Percentiles rank a stretch among this genome's conserved stretches.
These are phyloP conservation scores for Cryptus armator DNA, from an alignment of 2,888 invertebrate species.

Conservation along the genomic window DNA sequence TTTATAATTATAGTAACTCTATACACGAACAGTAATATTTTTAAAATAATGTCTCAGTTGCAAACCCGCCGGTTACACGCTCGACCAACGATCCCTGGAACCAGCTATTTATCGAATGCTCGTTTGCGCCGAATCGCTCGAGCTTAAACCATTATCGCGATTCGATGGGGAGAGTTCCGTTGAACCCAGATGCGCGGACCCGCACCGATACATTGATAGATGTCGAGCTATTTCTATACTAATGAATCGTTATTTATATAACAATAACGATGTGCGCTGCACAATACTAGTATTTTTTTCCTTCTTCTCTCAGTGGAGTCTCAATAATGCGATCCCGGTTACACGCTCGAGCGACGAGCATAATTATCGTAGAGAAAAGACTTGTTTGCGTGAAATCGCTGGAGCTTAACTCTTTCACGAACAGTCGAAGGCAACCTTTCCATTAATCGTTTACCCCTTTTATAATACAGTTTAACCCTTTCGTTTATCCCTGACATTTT, in stretches of 20 bases:
- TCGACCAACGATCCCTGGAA: slow-evolving; percentile 47
- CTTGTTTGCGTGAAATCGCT: no score
- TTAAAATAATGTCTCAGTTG: neutral
- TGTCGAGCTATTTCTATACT: neutral
- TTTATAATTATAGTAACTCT: neutral
- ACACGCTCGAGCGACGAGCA: no score
- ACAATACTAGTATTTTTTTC: no score
- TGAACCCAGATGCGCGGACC: neutral
- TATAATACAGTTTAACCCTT: no score
- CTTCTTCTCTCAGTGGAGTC: no score
- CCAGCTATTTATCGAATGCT: slow-evolving; percentile 19
- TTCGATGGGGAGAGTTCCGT: slow-evolving; percentile 34
- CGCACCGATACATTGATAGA: slow-evolving; percentile 3
- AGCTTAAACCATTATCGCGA: slow-evolving; percentile 49
- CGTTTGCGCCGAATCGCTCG: slow-evolving; percentile 38
- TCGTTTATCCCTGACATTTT: no score
- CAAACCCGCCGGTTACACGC: slow-evolving; percentile 53
- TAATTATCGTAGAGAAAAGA: no score
- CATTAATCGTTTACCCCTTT: no score
- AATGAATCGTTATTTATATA: slow-evolving; percentile 1
- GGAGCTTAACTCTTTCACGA: no score
- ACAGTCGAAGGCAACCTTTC: no score
- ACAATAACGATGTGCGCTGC: neutral
- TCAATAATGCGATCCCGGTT: no score
- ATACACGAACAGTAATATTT: neutral